Evolutionary conservation across 2,797 vertebrate genomes (phyloP), one percentile per base, ranked within the genome.

Genomic region (Gambelia wislizenii): DNA sequence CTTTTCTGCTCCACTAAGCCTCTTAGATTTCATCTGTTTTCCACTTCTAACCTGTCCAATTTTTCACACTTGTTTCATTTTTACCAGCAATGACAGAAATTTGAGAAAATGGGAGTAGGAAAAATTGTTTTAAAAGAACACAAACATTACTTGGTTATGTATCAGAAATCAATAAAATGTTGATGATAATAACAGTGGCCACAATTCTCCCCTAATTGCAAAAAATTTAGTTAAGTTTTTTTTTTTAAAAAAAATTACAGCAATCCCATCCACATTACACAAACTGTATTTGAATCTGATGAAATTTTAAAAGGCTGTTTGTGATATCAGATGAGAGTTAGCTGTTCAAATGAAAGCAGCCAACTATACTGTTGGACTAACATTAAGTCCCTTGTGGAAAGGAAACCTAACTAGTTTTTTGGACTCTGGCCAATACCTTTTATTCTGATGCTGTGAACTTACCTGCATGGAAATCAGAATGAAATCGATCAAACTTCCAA

Each of bases 391-490:
- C 25, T 64, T 42, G 39, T 61, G 25, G 27, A 61, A 2, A 1
- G 25, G 27, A 61, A 2, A 1, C n/a, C 22, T 81, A 42, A n/a
- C 27, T 75, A 83, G 44, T 30, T 54, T 44, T 75, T 61, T 72
- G 72, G 56, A 88, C 30, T 25, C 7, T 87, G 30, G 30, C 54
- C 36, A 86, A 64, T 87, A 3, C 7, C 80, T 5, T 49, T 84
- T 84, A 25, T 61, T 90, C 83, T 80, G 36, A 93, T 86, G 87
- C 54, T 56, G 25, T 39, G 47, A 88, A 96, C 97, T 97, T 96
- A 99, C 99, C 98, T 99, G 99, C 98, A 99, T 99, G 93, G 99
- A 98, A 96, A 99, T 99, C 93, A 99, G 95, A 93, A 99, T 98
- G 96, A 99, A 99, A 96, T 99, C 99, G 92, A 99, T 98, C 86